Base-by-base conservation (phyloP, 2,888 invertebrate genomes). In the Coremacera marginata region DNA sequence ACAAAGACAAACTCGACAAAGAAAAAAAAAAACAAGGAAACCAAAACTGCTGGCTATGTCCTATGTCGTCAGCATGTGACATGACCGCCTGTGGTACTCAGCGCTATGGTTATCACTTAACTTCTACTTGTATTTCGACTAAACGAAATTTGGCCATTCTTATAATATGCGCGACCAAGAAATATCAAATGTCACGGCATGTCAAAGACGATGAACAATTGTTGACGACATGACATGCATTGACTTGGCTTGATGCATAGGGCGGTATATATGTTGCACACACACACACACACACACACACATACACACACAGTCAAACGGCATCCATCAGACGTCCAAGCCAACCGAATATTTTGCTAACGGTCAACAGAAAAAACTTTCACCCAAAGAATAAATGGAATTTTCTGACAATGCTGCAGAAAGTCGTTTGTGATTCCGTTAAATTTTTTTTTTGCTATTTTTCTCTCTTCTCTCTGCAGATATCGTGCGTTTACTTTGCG, bases 191-290 rank as follows among this genome's bases (percentile, higher is more conserved):
- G 63, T 34, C 63, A 65, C 19, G 63, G 34, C 63, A 65, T 65
- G 31, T 67, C 25, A 67, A 67, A 67, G 67, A 67, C 67, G 49
- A 67, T 49, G 25, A 67, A 14, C 25, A 14, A 68, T 14, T 14
- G 51, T 25, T 49, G 68, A 49, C 27, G 51, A 68, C 51, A 68
- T 51, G 68, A 68, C 51, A 51, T 68, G 68, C 68, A 68, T 51
- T 51, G 68, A 51, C 68, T 68, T 44, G 44, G 44, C 44, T 44
- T 44, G 44, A 44, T 44, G 44, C 44, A 44, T 22, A 19, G n/a
- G 55, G 55, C n/a, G 55, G n/a, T 9, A 11, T 19, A 19, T 14
- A 7, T 5, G 19, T n/a, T n/a, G 19, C n/a, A 55, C n/a, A 14
- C 31, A 31, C 31, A 31, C 31, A 31, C 31, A 31, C 31, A 31